These are phyloP conservation scores for Istiophorus platypterus DNA, from an alignment of 2,113 vertebrate species.

Conservation along the genomic window DNA sequence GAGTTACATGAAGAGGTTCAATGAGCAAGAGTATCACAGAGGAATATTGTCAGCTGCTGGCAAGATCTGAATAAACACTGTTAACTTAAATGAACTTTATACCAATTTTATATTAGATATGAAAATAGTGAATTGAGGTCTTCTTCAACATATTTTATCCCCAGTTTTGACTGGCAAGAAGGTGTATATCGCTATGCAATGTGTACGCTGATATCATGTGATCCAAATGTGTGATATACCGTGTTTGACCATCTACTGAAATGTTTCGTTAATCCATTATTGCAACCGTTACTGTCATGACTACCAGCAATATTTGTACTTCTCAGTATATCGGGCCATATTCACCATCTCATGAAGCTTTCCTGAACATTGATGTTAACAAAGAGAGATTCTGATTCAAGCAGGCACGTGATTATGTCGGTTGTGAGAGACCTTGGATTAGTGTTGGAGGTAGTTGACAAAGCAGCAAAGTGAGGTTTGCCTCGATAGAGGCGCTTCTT, in stretches of 20 bases:
- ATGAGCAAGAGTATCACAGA: background rate
- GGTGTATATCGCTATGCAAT: background rate
- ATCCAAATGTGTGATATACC: no score
- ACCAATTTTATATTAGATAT: background rate
- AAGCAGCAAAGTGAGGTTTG: constrained; percentile 46
- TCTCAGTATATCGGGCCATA: background rate
- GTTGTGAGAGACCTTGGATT: constrained; percentile 18
- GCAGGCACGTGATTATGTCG: constrained; percentile 43
- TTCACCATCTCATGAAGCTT: background rate
- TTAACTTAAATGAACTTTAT: background rate
- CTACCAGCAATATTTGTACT: background rate
- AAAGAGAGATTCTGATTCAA: constrained; percentile 3
- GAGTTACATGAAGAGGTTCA: background rate
- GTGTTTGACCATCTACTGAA: constrained; percentile 1
- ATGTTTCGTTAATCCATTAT: background rate
- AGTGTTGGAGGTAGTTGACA: constrained; percentile 36
- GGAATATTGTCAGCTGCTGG: background rate
- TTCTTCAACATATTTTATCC: background rate
- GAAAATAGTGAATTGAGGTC: background rate
- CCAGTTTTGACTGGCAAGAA: background rate
- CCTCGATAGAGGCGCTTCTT: constrained; percentile 43
- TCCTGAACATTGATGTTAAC: background rate
- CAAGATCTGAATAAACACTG: constrained; percentile 1
- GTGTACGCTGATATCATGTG: no score
- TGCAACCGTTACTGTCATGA: background rate